Conservation (phyloP, 2,888 invertebrate species). For the Cremastobaeus sp. region DNA sequence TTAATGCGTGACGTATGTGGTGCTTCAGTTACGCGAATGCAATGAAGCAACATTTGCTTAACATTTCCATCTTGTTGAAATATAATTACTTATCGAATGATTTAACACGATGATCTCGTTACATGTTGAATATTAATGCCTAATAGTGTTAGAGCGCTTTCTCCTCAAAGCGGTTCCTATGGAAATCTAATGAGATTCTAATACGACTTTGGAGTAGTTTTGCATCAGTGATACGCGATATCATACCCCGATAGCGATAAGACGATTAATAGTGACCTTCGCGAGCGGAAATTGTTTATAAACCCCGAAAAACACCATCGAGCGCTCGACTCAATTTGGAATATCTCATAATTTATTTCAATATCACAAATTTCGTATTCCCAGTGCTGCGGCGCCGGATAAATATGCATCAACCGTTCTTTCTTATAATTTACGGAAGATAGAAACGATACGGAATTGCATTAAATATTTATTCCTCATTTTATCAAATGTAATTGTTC, state of each 20-base stretch:
- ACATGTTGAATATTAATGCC: slow-evolving; percentile 26
- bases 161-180: slow-evolving; percentile 34
- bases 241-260: slow-evolving; percentile 35
- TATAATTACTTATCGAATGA: slow-evolving; percentile 9
- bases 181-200: slow-evolving; percentile 47
- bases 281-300: too few species aligned
- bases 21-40: not conserved
- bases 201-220: slow-evolving; percentile 50
- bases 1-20: not conserved
- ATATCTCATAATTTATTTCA: too few species aligned
- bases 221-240: slow-evolving; percentile 42
- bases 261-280: too few species aligned
- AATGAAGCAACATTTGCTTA: not conserved
- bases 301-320: too few species aligned
- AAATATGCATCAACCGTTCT: too few species aligned
- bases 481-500: too few species aligned
- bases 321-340: too few species aligned
- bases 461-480: too few species aligned
- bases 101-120: slow-evolving; percentile 10
- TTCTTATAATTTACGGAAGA: too few species aligned
- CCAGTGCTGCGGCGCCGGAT: too few species aligned
- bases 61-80: slow-evolving; percentile 3
- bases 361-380: too few species aligned
- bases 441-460: too few species aligned
- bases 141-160: slow-evolving; percentile 40